Base-by-base conservation (phyloP, 1,140 invertebrate genomes). In the Eulimnadia texana region DNA sequence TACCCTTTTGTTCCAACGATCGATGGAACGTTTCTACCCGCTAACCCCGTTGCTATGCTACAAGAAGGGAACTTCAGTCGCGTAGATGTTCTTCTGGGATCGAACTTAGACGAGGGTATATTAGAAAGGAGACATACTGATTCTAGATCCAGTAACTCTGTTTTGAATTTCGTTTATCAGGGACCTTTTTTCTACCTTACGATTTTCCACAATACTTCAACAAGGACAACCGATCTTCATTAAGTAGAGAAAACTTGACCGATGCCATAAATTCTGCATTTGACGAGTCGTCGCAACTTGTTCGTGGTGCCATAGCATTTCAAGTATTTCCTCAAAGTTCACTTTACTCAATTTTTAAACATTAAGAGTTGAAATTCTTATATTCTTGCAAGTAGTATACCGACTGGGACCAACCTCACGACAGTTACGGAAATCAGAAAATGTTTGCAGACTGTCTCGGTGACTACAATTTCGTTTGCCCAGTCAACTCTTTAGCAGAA, bases 381-480 rank as follows among this genome's bases (percentile, higher is more conserved):
- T n/a, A n/a, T n/a, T n/a, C n/a, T n/a, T n/a, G n/a, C n/a, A n/a
- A n/a, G n/a, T n/a, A 93, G 86, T 94, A 95, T 72, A 92, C 90
- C 1, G 82, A 93, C 69, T 96, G 90, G 90, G 84, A 89, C 65
- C 80, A 88, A 58, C 79, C 86, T 3, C 83, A 84, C 28, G 84
- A 94, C 67, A 83, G 82, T 3, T 86, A 81, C 67, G 73, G 85
- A 66, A 90, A 93, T 68, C 84, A 90, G 68, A 84, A 86, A 70
- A 84, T 86, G 76, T 81, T 94, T 27, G 87, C 85, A 19, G 86
- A 90, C 65, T 83, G 91, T 0, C 88, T 93, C 0, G 90, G 88
- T 2, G 92, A 96, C 75, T 91, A 90, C 69, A 92, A 90, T 75
- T 95, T 96, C 73, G 86, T 93, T 13, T 96, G 93, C 73, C 88